Percentiles rank a stretch among this genome's conserved stretches.
Evolutionary conservation across 2,113 vertebrate species (phyloP).

Genomic region (Antechinus flavipes): DNA sequence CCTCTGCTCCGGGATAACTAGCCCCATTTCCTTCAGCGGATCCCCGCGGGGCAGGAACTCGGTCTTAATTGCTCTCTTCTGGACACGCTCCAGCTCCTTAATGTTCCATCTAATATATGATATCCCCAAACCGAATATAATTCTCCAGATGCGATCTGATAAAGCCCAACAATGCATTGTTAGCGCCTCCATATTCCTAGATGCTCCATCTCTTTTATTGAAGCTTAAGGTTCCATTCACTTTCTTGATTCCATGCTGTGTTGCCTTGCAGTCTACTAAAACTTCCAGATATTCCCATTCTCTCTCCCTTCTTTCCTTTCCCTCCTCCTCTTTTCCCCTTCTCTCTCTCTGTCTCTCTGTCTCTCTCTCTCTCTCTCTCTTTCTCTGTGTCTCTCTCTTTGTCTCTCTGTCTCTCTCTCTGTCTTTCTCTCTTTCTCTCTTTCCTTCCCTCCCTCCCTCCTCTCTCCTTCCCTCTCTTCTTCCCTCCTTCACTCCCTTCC

Average conservation of each 20-base stretch:
- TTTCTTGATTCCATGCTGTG: not conserved
- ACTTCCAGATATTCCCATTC: not conserved
- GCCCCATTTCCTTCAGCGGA: not conserved
- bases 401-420: no score
- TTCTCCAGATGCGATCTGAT: not conserved
- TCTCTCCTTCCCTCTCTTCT: no score
- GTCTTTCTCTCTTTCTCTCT: no score
- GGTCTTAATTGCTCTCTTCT: not conserved
- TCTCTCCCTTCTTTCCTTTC: no score
- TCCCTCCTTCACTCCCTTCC: no score
- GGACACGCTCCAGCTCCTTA: not conserved
- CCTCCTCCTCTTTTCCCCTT: no score
- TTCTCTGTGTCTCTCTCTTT: no score
- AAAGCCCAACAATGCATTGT: not conserved
- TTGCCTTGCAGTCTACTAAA: not conserved
- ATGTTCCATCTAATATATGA: not conserved
- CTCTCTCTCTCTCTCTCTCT: no score
- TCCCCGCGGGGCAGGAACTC: not conserved
- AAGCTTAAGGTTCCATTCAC: not conserved
- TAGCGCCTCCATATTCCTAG: not conserved
- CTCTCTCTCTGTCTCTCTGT: no score
- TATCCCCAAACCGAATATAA: not conserved
- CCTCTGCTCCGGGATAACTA: not conserved
- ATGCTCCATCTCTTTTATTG: not conserved
- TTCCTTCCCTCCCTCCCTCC: no score